phyloP scores from a whole-genome alignment of 2,797 vertebrate genomes.

The Podarcis lilfordi region DNA sequence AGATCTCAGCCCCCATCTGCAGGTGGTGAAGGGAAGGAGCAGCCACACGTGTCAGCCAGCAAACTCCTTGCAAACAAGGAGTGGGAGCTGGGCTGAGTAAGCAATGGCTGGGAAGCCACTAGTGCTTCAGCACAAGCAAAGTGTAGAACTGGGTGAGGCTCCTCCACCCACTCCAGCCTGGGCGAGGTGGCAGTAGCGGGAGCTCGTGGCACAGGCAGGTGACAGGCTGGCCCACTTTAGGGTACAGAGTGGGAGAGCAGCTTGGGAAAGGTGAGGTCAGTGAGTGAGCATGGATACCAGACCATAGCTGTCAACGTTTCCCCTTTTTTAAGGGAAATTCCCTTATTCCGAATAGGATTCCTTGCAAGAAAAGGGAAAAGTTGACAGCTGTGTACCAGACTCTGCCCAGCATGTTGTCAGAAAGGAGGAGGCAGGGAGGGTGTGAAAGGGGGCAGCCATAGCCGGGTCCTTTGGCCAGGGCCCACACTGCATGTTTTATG shows the following conservation, averaged over 20 bases:
- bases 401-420: background rate
- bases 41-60: background rate
- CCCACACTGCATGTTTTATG: too few relatives aligned
- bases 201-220: background rate
- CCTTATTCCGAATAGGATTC: too few relatives aligned
- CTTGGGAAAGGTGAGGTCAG: background rate
- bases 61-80: background rate
- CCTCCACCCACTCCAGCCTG: background rate
- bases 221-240: conserved; percentile 1
- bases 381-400: background rate
- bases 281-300: background rate
- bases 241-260: background rate
- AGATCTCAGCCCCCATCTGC: background rate
- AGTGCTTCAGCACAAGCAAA: background rate
- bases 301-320: background rate
- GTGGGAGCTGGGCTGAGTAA: background rate
- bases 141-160: background rate
- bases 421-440: background rate
- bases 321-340: too few relatives aligned
- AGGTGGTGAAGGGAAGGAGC: background rate
- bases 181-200: background rate
- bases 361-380: too few relatives aligned
- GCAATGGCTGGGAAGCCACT: background rate
- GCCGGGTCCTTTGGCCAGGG: background rate
- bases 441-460: background rate